These are phyloP conservation scores for Cotesia vestalis DNA, from an alignment of 1,140 invertebrate species.

Conservation along the genomic window DNA sequence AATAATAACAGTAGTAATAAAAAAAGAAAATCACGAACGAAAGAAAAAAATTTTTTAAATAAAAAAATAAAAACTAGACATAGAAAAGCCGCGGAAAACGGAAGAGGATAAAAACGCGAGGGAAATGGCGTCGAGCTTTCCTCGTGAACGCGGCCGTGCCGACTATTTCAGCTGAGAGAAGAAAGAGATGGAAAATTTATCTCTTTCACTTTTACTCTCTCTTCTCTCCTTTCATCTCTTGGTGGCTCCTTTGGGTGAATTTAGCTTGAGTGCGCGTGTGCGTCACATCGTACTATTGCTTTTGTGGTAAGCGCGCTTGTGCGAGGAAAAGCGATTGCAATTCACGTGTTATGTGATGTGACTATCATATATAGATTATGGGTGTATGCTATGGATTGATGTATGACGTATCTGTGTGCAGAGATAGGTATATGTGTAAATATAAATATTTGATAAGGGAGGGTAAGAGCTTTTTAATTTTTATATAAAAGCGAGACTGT, in stretches of 20 bases:
- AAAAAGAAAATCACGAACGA: background rate
- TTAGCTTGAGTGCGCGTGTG: slow-evolving; percentile 31
- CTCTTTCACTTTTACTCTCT: slow-evolving; percentile 25
- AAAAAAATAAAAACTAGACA: slow-evolving; percentile 15
- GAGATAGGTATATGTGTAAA: no score
- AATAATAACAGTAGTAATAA: background rate
- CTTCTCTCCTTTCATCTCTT: background rate
- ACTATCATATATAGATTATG: background rate
- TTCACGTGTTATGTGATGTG: slow-evolving; percentile 18
- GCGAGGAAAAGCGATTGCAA: slow-evolving; percentile 19
- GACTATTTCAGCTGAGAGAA: slow-evolving; percentile 25
- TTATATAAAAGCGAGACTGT: no score
- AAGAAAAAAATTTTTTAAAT: slow-evolving; percentile 8
- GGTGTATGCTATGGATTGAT: background rate
- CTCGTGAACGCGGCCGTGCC: slow-evolving; percentile 16
- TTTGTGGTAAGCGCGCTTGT: slow-evolving; percentile 21
- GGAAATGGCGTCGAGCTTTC: slow-evolving; percentile 35
- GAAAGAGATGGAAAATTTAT: slow-evolving; percentile 26
- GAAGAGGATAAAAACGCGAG: slow-evolving; percentile 16
- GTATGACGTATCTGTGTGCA: no score
- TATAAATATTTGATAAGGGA: no score
- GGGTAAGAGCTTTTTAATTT: no score
- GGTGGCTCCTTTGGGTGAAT: background rate
- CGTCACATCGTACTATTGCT: slow-evolving; percentile 15
- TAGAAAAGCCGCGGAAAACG: slow-evolving; percentile 23